Base-by-base conservation (phyloP, 1,140 invertebrate genomes). In the Zaprionus nigranus region DNA sequence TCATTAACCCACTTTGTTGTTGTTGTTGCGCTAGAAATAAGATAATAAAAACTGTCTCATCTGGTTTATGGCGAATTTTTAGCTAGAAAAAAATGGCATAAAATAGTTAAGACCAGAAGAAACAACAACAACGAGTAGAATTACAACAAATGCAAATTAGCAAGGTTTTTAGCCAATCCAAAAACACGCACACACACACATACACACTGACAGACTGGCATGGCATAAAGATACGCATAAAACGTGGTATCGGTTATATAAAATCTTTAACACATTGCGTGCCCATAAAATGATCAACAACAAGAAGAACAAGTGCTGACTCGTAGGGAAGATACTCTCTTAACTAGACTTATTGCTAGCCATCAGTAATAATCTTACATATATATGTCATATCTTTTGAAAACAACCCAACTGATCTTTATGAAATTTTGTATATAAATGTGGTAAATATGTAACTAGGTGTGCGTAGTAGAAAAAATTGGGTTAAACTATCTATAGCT, bases 1-100 rank as follows among this genome's bases (percentile, higher is more conserved):
- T 87, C 84, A 87, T 87, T 87, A 87, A 83, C 84, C 84, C 78
- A 87, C 43, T 87, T 87, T 73, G 46, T 43, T 71, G 58, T 87
- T 75, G 28, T 30, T 69, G 65, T 70, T 79, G 60, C 34, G 75
- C 82, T 61, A 54, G 61, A 78, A 74, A 79, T 65, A 77, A 43
- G 62, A 63, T 56, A 17, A 38, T n/a, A 63, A 53, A 86, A 79
- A 72, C 53, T 78, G 70, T 87, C 84, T 87, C 77, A 83, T 88
- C 84, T 79, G 74, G 66, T 72, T 85, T 83, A 78, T 85, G 74
- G 60, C 75, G 54, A 78, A 74, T 80, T 80, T 80, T 70, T 69
- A 73, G 49, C 74, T 57, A 75, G 28, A 53, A 51, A 51, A 51
- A 51, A 51, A 22, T 20, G 1, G 26, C 65, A 67, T 74, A 78